These are phyloP conservation scores for Drosophila stalkeri DNA, from an alignment of 2,888 invertebrate species.

Conservation along the genomic window DNA sequence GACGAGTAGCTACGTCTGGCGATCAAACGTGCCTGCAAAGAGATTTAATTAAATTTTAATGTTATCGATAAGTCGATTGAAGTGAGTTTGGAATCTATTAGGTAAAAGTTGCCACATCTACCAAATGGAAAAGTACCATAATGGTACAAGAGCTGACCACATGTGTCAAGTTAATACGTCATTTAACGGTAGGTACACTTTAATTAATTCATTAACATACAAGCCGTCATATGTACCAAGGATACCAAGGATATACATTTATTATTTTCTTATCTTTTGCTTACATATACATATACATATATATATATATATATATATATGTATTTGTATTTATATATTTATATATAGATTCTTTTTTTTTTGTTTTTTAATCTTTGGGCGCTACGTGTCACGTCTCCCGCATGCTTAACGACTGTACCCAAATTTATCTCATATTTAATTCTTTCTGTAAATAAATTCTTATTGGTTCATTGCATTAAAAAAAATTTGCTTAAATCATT, in stretches of 20 bases:
- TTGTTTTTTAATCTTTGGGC: background rate
- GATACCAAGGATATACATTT: background rate
- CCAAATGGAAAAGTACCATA: background rate
- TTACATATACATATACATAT: background rate
- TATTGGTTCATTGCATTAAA: background rate
- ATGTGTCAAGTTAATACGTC: background rate
- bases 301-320: background rate
- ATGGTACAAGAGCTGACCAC: background rate
- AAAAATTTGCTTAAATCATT: background rate
- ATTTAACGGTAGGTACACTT: background rate
- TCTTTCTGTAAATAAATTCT: background rate
- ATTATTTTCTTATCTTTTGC: background rate
- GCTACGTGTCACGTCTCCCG: conserved; percentile 4
- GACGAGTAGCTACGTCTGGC: conserved; percentile 86
- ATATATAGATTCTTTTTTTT: background rate
- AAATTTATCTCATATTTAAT: background rate
- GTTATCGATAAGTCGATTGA: conserved; percentile 21
- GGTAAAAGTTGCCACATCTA: conserved; percentile 7
- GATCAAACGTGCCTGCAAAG: conserved; percentile 72
- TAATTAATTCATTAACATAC: background rate
- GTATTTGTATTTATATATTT: no score
- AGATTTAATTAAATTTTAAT: background rate
- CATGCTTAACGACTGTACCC: background rate
- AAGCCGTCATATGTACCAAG: background rate
- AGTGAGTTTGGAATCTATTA: background rate